Base-by-base conservation (phyloP, 2,888 invertebrate species). In the Sabatieria punctata region DNA sequence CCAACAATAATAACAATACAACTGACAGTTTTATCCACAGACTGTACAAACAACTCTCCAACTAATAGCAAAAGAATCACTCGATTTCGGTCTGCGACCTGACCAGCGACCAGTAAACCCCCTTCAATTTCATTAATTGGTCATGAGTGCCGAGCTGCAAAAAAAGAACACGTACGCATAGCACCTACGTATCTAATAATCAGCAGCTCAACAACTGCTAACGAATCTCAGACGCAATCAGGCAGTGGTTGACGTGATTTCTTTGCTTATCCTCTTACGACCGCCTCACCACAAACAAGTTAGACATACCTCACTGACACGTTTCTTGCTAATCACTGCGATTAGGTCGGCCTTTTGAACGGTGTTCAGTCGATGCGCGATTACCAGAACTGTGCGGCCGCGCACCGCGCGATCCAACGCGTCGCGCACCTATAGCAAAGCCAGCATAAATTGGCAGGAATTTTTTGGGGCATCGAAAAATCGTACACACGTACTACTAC, bases 351-450 rank as follows among this genome's bases (percentile, higher is more conserved):
- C 88, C 65, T 83, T 79, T 63, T 79, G 77, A 48, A 91, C 77
- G 0, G 91, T 91, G 22, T 85, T 86, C 45, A 91, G 71, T 23
- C 91, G 72, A 65, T 91, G 91, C 2, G 91, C 91, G 54, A 91
- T 88, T 1, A 89, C 80, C 19, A 91, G 66, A 1, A 85, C 85
- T 0, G 89, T 91, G 46, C 85, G 74, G 1, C 85, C 68, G 58
- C 77, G 74, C 1, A 80, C 76, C 0, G 81, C 85, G 8, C 75
- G 75, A 60, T 91, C 88, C 38, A 91, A 64, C 0, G 89, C 85
- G 27, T 76, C 77, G 61, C 89, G 88, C n/a, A n/a, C n/a, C n/a
- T n/a, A n/a, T n/a, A n/a, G n/a, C n/a, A n/a, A n/a, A n/a, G n/a
- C n/a, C n/a, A n/a, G n/a, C n/a, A n/a, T n/a, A n/a, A n/a, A n/a